Evolutionary conservation across 2,113 vertebrate species (phyloP).

Genomic region (Camelus dromedarius): DNA sequence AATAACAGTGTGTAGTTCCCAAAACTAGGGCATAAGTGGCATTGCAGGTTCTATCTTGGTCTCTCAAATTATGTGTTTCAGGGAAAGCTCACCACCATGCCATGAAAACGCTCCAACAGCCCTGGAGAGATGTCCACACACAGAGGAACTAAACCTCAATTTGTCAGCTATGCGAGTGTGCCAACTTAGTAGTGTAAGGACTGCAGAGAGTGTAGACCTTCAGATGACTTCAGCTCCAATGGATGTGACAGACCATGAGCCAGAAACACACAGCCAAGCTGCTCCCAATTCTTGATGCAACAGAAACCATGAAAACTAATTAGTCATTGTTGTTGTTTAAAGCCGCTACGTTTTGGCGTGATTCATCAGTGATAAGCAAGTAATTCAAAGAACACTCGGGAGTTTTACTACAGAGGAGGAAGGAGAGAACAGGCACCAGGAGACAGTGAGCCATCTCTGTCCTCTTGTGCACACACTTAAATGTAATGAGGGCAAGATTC

Average conservation of each 20-base stretch:
- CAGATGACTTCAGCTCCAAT: neutral
- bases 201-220: neutral
- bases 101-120: neutral
- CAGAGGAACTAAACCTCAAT: neutral
- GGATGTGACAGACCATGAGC: neutral
- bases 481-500: neutral
- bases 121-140: neutral
- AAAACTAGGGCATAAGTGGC: neutral
- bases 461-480: neutral
- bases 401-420: neutral
- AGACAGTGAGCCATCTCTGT: neutral
- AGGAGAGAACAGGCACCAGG: neutral
- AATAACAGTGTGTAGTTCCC: neutral
- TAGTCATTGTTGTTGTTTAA: neutral
- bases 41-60: neutral
- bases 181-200: neutral
- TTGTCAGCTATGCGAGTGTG: neutral
- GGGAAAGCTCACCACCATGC: neutral
- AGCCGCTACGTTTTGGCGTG: neutral
- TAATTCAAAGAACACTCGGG: neutral
- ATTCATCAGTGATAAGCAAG: neutral
- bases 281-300: neutral
- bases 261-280: neutral
- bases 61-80: neutral
- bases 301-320: neutral